Conservation (phyloP, 1,140 invertebrate genomes). For the Teleopsis dalmanni region DNA sequence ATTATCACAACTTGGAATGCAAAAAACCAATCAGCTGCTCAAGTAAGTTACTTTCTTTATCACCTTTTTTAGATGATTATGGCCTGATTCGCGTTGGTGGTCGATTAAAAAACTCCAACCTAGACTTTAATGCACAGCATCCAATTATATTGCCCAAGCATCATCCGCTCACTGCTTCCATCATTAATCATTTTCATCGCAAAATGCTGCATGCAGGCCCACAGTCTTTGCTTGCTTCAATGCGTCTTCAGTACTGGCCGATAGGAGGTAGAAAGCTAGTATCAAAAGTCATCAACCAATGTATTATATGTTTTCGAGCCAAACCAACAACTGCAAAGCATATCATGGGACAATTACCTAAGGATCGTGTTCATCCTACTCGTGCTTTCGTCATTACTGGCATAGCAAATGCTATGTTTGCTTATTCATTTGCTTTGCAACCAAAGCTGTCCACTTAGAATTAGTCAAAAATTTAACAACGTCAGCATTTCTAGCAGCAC, state of each 20-base stretch:
- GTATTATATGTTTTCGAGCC: conserved; percentile 4
- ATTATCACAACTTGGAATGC: background rate
- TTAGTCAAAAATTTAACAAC: conserved; percentile 31
- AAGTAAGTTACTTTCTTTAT: background rate
- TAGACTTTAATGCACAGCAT: background rate
- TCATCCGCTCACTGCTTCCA: background rate
- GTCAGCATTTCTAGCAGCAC: conserved; percentile 29
- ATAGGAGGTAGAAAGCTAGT: conserved; percentile 9
- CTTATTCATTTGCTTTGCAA: conserved; percentile 23
- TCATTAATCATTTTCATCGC: background rate
- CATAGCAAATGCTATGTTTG: conserved; percentile 25
- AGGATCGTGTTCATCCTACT: background rate
- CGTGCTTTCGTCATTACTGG: conserved; percentile 2
- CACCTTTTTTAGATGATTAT: background rate
- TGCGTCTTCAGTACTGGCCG: conserved; percentile 4
- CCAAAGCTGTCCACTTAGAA: conserved; percentile 15
- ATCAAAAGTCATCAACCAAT: conserved; percentile 4
- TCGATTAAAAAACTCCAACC: conserved; percentile 17
- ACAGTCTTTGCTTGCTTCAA: background rate
- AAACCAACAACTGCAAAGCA: conserved; percentile 3
- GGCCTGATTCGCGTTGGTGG: conserved; percentile 22
- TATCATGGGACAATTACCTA: conserved; percentile 8
- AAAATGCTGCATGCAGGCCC: background rate
- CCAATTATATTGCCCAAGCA: background rate
- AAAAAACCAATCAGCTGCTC: background rate